These are phyloP conservation scores for Orius laevigatus DNA, from an alignment of 1,140 invertebrate genomes.

Conservation along the genomic window DNA sequence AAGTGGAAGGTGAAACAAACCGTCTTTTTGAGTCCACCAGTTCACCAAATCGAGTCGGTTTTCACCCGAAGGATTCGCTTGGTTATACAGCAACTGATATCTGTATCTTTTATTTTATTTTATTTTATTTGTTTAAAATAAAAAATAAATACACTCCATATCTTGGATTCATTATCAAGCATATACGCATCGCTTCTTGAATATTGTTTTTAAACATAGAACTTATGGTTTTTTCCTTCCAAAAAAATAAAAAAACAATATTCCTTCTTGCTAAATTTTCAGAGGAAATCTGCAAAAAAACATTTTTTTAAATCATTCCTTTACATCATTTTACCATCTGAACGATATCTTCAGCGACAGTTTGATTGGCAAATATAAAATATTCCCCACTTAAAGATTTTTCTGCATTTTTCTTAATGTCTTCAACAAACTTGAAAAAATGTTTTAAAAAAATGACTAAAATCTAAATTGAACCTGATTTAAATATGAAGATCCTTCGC, in stretches of 20 bases:
- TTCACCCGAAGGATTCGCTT: slow-evolving; percentile 34
- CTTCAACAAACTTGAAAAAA: no score
- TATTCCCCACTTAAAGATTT: no score
- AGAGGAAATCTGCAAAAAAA: slow-evolving; percentile 27
- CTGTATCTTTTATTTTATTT: slow-evolving; percentile 17
- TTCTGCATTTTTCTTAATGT: no score
- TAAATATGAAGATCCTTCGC: no score
- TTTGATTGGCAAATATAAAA: no score
- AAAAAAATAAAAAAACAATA: slow-evolving; percentile 33
- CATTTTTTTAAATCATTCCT: no score
- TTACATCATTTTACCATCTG: no score
- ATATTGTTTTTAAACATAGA: slow-evolving; percentile 26
- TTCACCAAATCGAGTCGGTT: slow-evolving; percentile 40
- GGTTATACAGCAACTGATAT: slow-evolving; percentile 49
- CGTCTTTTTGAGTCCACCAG: slow-evolving; percentile 41
- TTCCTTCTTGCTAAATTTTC: slow-evolving; percentile 32
- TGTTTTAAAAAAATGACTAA: no score
- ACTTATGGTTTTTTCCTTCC: slow-evolving; percentile 26
- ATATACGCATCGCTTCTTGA: slow-evolving; percentile 32
- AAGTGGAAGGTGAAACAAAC: slow-evolving; percentile 40
- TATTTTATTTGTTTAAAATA: background rate
- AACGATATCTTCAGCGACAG: no score
- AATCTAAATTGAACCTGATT: no score
- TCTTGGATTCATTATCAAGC: slow-evolving; percentile 37
- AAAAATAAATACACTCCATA: slow-evolving; percentile 28